phyloP scores from a whole-genome alignment of 2,888 invertebrate genomes.

The Thecocarcelia acutangulata region DNA sequence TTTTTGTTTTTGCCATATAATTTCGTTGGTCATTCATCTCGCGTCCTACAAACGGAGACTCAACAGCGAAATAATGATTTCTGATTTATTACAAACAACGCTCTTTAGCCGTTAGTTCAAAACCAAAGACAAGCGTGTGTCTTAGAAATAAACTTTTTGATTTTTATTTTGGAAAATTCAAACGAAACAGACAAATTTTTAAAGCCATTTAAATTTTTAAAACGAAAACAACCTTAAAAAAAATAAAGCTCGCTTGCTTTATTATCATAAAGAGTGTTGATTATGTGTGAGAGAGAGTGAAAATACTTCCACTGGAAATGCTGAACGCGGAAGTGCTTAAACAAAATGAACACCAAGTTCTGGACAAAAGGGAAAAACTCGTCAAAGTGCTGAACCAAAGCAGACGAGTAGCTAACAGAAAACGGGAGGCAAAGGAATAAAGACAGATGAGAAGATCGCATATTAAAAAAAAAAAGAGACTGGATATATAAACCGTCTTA shows the following conservation, averaged over 20 bases:
- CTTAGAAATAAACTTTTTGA: conserved; percentile 45
- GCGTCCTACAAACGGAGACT: conserved; percentile 37
- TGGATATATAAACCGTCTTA: conserved; percentile 67
- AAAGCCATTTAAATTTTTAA: conserved; percentile 19
- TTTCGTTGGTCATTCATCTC: conserved; percentile 65
- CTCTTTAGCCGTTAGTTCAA: conserved; percentile 57
- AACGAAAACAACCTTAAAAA: neutral
- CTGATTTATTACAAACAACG: conserved; percentile 65
- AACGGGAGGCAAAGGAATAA: conserved; percentile 10
- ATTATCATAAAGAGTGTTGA: conserved; percentile 53
- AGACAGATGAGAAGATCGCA: neutral
- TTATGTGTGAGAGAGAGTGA: conserved; percentile 37
- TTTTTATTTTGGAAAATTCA: conserved; percentile 32
- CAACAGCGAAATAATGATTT: conserved; percentile 68
- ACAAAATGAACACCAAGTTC: conserved; percentile 1
- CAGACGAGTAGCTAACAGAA: conserved; percentile 52
- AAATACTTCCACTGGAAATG: conserved; percentile 26
- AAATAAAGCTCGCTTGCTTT: conserved; percentile 61
- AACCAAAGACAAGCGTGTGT: conserved; percentile 49
- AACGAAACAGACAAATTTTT: conserved; percentile 30
- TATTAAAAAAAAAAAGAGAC: conserved; percentile 48
- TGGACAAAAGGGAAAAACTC: conserved; percentile 27
- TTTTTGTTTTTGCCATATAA: conserved; percentile 75
- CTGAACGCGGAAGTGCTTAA: conserved; percentile 10
- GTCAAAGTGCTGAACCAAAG: conserved; percentile 54